phyloP scores from a whole-genome alignment of 2,888 invertebrate genomes.

The Campaea margaritaria region DNA sequence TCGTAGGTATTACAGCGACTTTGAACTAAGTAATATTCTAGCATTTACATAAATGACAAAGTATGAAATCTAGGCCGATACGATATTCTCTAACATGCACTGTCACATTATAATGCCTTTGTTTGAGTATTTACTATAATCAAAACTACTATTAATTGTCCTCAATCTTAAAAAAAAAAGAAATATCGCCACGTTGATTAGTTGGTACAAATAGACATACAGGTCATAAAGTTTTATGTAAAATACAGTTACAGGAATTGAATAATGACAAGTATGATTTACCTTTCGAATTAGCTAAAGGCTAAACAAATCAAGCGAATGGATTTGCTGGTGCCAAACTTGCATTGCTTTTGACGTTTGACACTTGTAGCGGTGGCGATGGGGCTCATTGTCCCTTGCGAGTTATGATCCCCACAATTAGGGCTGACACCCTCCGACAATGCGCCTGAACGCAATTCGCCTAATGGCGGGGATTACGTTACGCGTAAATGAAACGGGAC shows the following conservation, averaged over 20 bases:
- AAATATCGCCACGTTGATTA: too few species aligned
- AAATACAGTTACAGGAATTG: too few species aligned
- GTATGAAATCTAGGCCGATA: background rate
- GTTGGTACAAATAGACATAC: too few species aligned
- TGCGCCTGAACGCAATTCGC: constrained; percentile 65
- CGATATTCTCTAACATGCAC: too few species aligned
- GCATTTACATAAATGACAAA: background rate
- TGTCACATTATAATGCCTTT: too few species aligned
- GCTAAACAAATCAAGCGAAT: constrained; percentile 1
- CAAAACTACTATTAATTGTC: too few species aligned
- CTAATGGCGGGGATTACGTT: constrained; percentile 79
- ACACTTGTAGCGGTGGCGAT: constrained; percentile 60
- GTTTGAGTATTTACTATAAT: too few species aligned
- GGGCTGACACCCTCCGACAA: constrained; percentile 78
- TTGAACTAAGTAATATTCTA: constrained; percentile 2
- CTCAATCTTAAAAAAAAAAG: too few species aligned
- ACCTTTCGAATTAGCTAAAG: background rate
- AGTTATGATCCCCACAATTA: constrained; percentile 68
- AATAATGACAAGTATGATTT: too few species aligned
- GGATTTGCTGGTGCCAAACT: constrained; percentile 25
- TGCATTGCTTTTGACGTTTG: constrained; percentile 61
- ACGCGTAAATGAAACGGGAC: constrained; percentile 72
- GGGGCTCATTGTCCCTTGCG: constrained; percentile 63
- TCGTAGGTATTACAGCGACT: constrained; percentile 7
- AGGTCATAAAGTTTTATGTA: too few species aligned